These are phyloP conservation scores for Gyps fulvus DNA, from an alignment of 2,113 vertebrate genomes.

Conservation along the genomic window DNA sequence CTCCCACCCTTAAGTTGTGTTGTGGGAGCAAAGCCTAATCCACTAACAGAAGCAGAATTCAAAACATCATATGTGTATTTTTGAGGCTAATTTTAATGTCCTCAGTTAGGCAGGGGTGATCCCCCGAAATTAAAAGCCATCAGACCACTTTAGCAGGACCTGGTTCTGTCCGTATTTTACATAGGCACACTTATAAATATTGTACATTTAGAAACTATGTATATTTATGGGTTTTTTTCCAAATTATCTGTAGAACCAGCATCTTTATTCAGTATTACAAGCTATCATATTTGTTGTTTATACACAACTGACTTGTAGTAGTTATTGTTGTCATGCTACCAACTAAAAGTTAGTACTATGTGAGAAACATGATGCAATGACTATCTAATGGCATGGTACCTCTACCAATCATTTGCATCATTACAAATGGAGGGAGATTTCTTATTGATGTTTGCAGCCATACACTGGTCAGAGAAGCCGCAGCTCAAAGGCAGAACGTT, in stretches of 20 bases:
- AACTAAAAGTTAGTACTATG: neutral
- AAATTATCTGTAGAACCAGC: neutral
- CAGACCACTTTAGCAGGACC: neutral
- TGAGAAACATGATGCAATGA: neutral
- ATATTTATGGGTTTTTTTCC: neutral
- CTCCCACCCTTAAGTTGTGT: neutral
- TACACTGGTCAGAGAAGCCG: accelerated
- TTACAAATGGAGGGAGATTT: neutral
- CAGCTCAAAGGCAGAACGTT: neutral
- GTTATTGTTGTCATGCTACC: neutral
- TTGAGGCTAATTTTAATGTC: neutral
- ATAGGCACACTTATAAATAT: neutral
- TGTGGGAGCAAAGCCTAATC: neutral
- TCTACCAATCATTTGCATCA: neutral
- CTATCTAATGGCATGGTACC: neutral
- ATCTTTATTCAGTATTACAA: neutral
- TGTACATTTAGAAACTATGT: neutral
- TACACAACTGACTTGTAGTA: neutral
- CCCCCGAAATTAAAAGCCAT: neutral
- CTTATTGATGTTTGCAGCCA: neutral
- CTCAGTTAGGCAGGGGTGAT: neutral
- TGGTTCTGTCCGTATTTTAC: neutral
- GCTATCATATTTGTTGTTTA: neutral
- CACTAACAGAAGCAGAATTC: neutral
- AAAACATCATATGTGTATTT: neutral